A percentile compares a stretch with the other conserved stretches of the same genome.
Conservation (phyloP, 2,113 vertebrate species). For the Anarrhichthys ocellatus region DNA sequence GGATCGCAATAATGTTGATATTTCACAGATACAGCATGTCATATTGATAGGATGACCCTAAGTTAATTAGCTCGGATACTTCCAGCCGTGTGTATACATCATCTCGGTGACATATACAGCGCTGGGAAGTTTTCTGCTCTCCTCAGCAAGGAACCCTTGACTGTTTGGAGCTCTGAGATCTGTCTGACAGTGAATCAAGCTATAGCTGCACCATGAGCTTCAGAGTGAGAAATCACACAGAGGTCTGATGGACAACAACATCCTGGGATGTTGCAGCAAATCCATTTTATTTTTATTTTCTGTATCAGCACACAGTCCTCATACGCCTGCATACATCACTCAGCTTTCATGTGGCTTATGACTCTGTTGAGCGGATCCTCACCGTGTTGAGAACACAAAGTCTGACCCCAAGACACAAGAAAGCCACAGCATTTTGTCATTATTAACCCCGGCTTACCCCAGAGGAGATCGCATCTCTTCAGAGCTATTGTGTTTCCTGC, state of each 20-base stretch:
- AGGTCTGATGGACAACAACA: conserved; percentile 13
- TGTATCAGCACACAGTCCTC: neutral
- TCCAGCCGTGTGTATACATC: neutral
- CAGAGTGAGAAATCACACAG: conserved; percentile 4
- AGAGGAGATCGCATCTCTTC: conserved; percentile 66
- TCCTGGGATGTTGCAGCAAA: neutral
- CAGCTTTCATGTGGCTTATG: conserved; percentile 26
- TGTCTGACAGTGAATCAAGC: conserved; percentile 15
- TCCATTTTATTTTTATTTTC: neutral
- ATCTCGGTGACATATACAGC: neutral
- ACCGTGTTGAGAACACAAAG: conserved; percentile 50
- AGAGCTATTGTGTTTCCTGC: conserved; percentile 65
- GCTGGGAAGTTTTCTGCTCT: neutral
- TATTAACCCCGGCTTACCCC: conserved; percentile 71
- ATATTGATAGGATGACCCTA: conserved; percentile 34
- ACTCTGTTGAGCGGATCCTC: conserved; percentile 42
- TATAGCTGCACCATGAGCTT: neutral
- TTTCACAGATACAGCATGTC: conserved; percentile 27
- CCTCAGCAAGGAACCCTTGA: neutral
- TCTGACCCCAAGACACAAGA: conserved; percentile 62
- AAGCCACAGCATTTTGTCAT: conserved; percentile 60
- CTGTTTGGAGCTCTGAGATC: neutral
- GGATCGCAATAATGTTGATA: neutral
- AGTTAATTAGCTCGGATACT: conserved; percentile 55
- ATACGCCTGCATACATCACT: conserved; percentile 37